These are phyloP conservation scores for Anodontia alba DNA, from an alignment of 2,888 invertebrate species.

Conservation along the genomic window DNA sequence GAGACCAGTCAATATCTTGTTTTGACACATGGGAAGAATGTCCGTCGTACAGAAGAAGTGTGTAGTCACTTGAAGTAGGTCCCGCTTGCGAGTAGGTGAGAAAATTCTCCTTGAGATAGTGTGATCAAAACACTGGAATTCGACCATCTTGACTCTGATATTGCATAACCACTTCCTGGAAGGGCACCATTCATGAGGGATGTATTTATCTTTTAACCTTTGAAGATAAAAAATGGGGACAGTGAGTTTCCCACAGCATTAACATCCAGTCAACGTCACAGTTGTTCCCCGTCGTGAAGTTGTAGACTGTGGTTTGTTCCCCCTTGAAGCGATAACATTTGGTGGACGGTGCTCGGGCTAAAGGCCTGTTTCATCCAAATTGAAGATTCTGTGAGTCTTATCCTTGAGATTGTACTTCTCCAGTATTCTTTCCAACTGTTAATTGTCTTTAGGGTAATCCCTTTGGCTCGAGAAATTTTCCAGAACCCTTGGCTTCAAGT, in stretches of 20 bases:
- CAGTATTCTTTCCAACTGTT: neutral
- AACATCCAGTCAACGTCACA: neutral
- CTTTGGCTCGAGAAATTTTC: neutral
- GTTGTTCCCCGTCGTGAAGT: neutral
- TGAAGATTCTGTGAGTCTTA: neutral
- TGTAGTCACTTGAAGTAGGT: too few relatives aligned
- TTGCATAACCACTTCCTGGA: too few relatives aligned
- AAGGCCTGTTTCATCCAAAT: neutral
- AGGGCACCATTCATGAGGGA: too few relatives aligned
- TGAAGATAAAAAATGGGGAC: neutral
- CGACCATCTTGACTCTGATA: too few relatives aligned
- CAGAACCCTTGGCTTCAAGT: neutral
- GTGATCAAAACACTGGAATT: too few relatives aligned
- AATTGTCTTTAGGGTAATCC: neutral
- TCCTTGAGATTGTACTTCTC: neutral
- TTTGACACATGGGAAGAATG: too few relatives aligned
- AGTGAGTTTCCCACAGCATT: neutral
- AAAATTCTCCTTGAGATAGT: too few relatives aligned
- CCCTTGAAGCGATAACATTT: neutral
- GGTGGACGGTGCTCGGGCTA: neutral
- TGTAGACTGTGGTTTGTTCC: neutral
- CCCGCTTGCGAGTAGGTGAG: too few relatives aligned
- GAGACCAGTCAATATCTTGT: too few relatives aligned
- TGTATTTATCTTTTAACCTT: neutral
- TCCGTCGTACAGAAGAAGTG: too few relatives aligned